These are phyloP conservation scores for Barbus barbus DNA, from an alignment of 2,113 vertebrate genomes.

Conservation along the genomic window DNA sequence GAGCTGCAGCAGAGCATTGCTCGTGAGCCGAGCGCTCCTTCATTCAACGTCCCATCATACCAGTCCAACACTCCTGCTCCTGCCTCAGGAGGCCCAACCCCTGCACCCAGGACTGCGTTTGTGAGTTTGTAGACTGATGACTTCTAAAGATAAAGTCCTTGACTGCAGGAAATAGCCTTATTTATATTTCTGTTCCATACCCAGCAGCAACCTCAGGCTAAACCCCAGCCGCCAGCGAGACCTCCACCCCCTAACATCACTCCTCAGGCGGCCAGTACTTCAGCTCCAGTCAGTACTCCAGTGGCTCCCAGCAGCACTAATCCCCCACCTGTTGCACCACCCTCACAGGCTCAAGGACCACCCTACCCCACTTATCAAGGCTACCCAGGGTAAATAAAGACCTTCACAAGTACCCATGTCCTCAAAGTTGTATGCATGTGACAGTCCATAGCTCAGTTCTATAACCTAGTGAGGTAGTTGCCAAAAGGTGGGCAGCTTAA, in stretches of 20 bases:
- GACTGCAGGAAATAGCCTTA: neutral
- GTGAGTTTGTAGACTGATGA: slow-evolving; percentile 73
- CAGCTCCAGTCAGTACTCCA: slow-evolving; percentile 55
- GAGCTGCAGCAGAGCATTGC: slow-evolving; percentile 98
- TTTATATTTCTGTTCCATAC: slow-evolving; percentile 10
- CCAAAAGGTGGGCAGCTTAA: too few species aligned
- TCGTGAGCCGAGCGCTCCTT: slow-evolving; percentile 91
- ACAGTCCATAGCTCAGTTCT: neutral
- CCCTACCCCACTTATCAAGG: slow-evolving; percentile 87
- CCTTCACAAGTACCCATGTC: neutral
- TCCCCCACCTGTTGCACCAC: slow-evolving; percentile 69
- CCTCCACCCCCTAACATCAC: slow-evolving; percentile 88
- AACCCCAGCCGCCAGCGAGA: slow-evolving; percentile 87
- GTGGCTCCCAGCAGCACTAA: slow-evolving; percentile 57
- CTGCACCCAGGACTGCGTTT: slow-evolving; percentile 90
- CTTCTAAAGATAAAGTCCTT: neutral
- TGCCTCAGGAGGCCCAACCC: slow-evolving; percentile 73
- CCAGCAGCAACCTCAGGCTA: slow-evolving; percentile 69
- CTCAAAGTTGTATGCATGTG: neutral
- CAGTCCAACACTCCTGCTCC: slow-evolving; percentile 73
- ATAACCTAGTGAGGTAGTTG: neutral
- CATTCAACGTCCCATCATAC: slow-evolving; percentile 86
- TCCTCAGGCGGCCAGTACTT: slow-evolving; percentile 68
- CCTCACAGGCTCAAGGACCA: slow-evolving; percentile 73
- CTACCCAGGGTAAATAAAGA: slow-evolving; percentile 83